phyloP scores from a whole-genome alignment of 1,140 invertebrate species.

The Thrips palmi region DNA sequence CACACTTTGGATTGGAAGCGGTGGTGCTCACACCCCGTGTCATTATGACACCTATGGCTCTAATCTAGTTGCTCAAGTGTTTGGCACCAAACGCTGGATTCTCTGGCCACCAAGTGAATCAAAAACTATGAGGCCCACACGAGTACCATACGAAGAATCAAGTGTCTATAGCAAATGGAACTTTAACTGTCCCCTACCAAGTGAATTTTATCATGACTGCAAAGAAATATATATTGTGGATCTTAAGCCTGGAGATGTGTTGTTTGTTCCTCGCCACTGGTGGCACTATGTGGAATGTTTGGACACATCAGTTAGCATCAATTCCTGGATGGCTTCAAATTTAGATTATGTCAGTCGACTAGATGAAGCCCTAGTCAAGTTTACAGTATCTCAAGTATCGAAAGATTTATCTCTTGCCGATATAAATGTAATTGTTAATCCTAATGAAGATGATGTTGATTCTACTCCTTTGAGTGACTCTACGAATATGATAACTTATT shows the following conservation, averaged over 20 bases:
- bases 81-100: slow-evolving; percentile 82
- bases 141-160: slow-evolving; percentile 92
- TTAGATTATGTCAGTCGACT: slow-evolving; percentile 1
- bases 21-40: slow-evolving; percentile 78
- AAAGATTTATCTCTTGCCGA: no score
- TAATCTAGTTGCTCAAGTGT: slow-evolving; percentile 78
- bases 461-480: no score
- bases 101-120: slow-evolving; percentile 69
- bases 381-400: no score
- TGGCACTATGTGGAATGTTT: slow-evolving; percentile 91
- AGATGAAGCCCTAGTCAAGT: background rate
- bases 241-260: slow-evolving; percentile 65
- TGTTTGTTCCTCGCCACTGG: slow-evolving; percentile 79
- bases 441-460: no score
- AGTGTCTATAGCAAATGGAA: slow-evolving; percentile 80
- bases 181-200: slow-evolving; percentile 34
- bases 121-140: slow-evolving; percentile 47
- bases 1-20: slow-evolving; percentile 79
- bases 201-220: background rate
- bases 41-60: slow-evolving; percentile 89
- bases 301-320: slow-evolving; percentile 57
- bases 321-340: slow-evolving; percentile 59
- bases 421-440: no score
- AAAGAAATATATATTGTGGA: slow-evolving; percentile 26
- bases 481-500: no score